phyloP scores from a whole-genome alignment of 2,113 vertebrate genomes.

The Pontoporia blainvillei region DNA sequence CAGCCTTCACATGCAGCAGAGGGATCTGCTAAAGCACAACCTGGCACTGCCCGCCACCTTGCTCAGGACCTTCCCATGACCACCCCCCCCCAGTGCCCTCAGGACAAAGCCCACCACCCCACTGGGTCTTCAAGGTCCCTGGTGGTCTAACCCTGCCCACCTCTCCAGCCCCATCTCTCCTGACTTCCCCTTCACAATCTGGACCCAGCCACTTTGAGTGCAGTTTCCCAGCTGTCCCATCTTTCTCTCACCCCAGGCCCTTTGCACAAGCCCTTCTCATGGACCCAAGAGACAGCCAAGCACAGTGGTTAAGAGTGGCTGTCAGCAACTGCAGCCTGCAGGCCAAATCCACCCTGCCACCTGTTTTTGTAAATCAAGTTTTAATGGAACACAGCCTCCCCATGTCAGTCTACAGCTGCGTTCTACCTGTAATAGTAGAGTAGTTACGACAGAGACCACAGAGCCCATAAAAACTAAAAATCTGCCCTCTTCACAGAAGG shows the following conservation, averaged over 20 bases:
- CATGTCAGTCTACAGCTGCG: not conserved
- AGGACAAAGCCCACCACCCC: not conserved
- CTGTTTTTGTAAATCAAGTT: not conserved
- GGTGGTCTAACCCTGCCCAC: no score
- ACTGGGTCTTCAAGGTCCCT: not conserved
- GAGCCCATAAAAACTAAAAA: not conserved
- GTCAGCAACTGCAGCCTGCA: not conserved
- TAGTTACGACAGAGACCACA: not conserved
- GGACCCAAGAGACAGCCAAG: not conserved
- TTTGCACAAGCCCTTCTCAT: not conserved
- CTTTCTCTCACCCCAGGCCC: not conserved
- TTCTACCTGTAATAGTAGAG: not conserved
- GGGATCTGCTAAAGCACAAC: not conserved
- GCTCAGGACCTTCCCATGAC: not conserved
- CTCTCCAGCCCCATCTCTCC: not conserved
- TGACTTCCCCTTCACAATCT: not conserved
- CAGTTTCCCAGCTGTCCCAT: not conserved
- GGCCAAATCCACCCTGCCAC: not conserved
- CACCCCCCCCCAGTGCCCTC: not conserved
- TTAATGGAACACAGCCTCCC: not conserved
- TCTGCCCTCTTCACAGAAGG: not conserved
- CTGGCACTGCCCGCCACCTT: not conserved
- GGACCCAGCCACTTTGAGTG: not conserved
- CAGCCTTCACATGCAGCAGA: rapidly evolving
- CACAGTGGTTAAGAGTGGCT: not conserved